Base-by-base conservation (phyloP, 1,140 invertebrate genomes). In the Saxidomus purpurata region DNA sequence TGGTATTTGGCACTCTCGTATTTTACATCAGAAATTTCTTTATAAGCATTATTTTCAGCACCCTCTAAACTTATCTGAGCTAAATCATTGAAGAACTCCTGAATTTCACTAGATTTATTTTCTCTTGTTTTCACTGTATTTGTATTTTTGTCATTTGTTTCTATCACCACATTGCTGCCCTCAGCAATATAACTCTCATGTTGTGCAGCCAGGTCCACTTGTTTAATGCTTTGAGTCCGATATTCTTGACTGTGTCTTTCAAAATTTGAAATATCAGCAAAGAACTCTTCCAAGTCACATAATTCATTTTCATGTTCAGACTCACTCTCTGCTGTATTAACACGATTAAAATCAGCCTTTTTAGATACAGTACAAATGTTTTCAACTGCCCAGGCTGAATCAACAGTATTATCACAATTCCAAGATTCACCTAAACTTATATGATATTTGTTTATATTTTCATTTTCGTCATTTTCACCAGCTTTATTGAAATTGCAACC, bases 221-320 rank as follows among this genome's bases (percentile, higher is more conserved):
- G n/a, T n/a, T n/a, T 67, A 31, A 36, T 31, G n/a, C 6, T 34
- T 67, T 67, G 25, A 31, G 9, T 31, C 34, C 19, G 6, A 6
- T 28, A 1, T 71, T 38, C 34, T 28, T 36, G 2, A 36, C 2
- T 22, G 4, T 71, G 3, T 38, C 36, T 38, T 36, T 71, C 76
- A 79, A 11, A 25, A 17, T 55, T 79, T 55, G 76, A 79, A 79
- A 79, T 79, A n/a, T 79, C 76, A 31, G 47, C 47, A 6, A 79
- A 55, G 22, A 79, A 79, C 15, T 36, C 6, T 22, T 79, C 76
- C 22, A 79, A 49, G 36, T 79, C 76, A 71, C 6, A 3, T 36
- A 25, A 34, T 8, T 67, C 63, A 31, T 15, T 6, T 28, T 9
- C 34, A 36, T 71, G 8, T 25, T 76, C 43, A 76, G 38, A 25